A percentile compares a stretch with the other conserved stretches of the same genome.
These are phyloP conservation scores for Ashinkailepas kermadecensis DNA, from an alignment of 2,888 invertebrate genomes.

Conservation along the genomic window DNA sequence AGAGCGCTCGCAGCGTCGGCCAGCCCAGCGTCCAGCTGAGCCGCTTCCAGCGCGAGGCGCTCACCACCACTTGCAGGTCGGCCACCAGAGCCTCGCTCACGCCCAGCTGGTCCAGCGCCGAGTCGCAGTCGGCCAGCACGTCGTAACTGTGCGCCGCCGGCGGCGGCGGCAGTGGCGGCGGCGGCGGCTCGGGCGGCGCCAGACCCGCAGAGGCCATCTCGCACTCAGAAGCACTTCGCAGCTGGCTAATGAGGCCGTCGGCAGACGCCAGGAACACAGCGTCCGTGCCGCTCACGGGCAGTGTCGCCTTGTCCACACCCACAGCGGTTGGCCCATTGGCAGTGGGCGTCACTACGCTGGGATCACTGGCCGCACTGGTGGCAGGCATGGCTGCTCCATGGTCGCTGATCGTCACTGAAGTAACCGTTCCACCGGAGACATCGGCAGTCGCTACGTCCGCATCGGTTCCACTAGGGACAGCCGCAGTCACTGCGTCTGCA, in stretches of 20 bases:
- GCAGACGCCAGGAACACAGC: not conserved
- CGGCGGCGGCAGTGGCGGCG: not conserved
- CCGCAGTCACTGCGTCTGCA: too few species aligned
- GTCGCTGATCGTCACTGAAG: too few species aligned
- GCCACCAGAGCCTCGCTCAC: slow-evolving; percentile 41
- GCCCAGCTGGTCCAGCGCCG: slow-evolving; percentile 27
- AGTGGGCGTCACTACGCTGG: too few species aligned
- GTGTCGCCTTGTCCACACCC: too few species aligned
- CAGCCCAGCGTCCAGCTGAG: slow-evolving; percentile 61
- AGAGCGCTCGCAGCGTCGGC: slow-evolving; percentile 51
- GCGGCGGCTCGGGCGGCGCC: not conserved
- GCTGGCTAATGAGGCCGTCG: slow-evolving; percentile 1
- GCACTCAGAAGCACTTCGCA: not conserved
- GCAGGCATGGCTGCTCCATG: too few species aligned
- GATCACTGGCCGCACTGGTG: too few species aligned
- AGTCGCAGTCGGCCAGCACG: slow-evolving; percentile 13
- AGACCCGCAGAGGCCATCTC: not conserved
- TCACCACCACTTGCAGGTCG: slow-evolving; percentile 57
- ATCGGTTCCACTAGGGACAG: too few species aligned
- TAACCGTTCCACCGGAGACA: too few species aligned
- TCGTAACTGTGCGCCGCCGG: slow-evolving; percentile 35
- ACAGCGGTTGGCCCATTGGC: too few species aligned
- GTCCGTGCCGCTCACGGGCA: not conserved
- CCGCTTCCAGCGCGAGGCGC: slow-evolving; percentile 61
- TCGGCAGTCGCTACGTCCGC: too few species aligned